Percentiles rank a stretch among this genome's conserved stretches.
Conservation (phyloP, 2,113 vertebrate genomes). For the Dissostichus mawsoni region DNA sequence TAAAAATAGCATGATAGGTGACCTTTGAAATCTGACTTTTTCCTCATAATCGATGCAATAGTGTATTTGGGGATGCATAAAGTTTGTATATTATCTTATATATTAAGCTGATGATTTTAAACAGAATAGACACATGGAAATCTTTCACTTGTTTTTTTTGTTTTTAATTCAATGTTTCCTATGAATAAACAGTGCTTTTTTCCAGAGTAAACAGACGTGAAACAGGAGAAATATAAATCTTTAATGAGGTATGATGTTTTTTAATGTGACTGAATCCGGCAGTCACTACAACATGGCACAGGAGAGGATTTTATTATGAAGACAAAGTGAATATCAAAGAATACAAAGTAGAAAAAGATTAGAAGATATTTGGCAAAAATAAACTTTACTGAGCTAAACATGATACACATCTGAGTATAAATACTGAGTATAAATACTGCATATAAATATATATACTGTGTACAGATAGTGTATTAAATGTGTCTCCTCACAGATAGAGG, state of each 20-base stretch:
- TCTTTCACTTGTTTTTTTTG: too few relatives aligned
- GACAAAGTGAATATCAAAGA: conserved; percentile 13
- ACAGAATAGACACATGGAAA: too few relatives aligned
- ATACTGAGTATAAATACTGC: neutral
- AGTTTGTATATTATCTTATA: too few relatives aligned
- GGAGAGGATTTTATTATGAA: neutral
- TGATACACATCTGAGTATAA: neutral
- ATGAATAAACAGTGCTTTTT: neutral
- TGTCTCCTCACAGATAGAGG: neutral
- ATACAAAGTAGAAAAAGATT: conserved; percentile 43
- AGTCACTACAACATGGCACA: neutral
- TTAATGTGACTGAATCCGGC: too few relatives aligned
- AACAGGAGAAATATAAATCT: too few relatives aligned
- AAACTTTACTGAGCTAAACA: conserved; percentile 8
- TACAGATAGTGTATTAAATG: neutral
- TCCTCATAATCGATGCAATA: too few relatives aligned
- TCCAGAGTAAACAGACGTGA: neutral
- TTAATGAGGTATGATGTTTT: too few relatives aligned
- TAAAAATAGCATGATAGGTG: too few relatives aligned
- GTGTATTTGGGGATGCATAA: too few relatives aligned
- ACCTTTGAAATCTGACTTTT: too few relatives aligned
- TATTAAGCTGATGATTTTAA: too few relatives aligned
- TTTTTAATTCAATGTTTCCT: too few relatives aligned
- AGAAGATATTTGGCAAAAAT: conserved; percentile 30
- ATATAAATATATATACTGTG: neutral